A percentile compares a stretch with the other conserved stretches of the same genome.
These are phyloP conservation scores for Argya squamiceps DNA, from an alignment of 2,797 vertebrate species.

Conservation along the genomic window DNA sequence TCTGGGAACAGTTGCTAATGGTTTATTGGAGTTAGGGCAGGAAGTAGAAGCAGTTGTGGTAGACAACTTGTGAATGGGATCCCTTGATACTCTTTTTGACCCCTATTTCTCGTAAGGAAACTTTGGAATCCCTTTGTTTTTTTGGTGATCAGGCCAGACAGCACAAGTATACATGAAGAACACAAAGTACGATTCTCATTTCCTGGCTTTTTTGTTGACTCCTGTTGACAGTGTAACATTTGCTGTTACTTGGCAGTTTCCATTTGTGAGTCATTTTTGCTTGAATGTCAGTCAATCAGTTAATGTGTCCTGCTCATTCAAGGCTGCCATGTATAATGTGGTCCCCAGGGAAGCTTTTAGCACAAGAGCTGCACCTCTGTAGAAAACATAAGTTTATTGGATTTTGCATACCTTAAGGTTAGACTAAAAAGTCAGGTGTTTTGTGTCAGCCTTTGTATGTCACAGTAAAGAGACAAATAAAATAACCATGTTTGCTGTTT, in stretches of 20 bases:
- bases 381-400: not conserved
- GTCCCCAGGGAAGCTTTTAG: not conserved
- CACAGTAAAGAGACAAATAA: not conserved
- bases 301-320: not conserved
- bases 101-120: not conserved
- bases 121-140: not conserved
- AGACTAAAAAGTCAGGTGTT: not conserved
- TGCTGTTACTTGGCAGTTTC: not conserved
- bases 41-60: not conserved
- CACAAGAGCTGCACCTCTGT: not conserved
- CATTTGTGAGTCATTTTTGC: not conserved
- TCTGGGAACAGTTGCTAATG: not conserved
- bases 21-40: not conserved
- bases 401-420: not conserved
- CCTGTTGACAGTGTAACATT: not conserved
- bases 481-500: not conserved
- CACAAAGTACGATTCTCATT: not conserved
- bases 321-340: rapidly evolving
- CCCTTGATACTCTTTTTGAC: not conserved
- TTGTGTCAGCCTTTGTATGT: not conserved
- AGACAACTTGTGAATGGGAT: not conserved
- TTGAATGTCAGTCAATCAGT: rapidly evolving
- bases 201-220: not conserved
- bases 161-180: not conserved
- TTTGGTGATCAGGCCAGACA: not conserved